Evolutionary conservation across 2,797 vertebrate genomes (phyloP), one percentile per base, ranked within the genome.

Genomic region (Xenentodon cancila): DNA sequence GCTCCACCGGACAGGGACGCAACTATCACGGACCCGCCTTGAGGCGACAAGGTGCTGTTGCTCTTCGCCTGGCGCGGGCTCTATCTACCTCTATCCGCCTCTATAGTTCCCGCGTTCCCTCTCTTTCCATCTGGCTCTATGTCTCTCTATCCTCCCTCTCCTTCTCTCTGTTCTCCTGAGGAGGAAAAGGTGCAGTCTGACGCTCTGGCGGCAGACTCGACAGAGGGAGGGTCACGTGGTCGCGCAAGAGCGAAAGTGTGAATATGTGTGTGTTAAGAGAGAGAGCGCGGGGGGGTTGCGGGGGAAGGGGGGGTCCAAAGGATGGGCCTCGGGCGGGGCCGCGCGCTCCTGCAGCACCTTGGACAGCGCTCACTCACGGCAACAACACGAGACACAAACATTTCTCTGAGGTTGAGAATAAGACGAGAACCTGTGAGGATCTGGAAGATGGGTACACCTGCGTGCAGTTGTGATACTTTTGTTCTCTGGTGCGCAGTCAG

Each of bases 111-210:
- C 55, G 45, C 27, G 1, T 55, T 52, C 67, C 27, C 21, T 61
- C 64, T 30, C 58, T 9, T 47, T 66, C 59, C 51, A 7, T 77
- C 52, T 73, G 47, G 30, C 53, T 75, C 59, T 52, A 15, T 68
- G 51, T 84, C 73, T 75, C 74, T 73, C 68, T 59, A 59, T 52
- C 64, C 71, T 71, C 59, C 51, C 64, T 69, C 59, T 69, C 71
- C 12, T 46, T 46, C 30, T 30, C 30, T 30, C 30, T 55, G 49
- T 60, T 75, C 76, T 89, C 85, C 73, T 53, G 81, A 90, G 77
- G 57, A 83, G 87, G 86, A 87, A 89, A 91, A 90, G 90, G 90
- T 92, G 89, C 90, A 92, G 88, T 92, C 89, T 91, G 88, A 84
- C 84, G 86, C 77, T 88, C 84, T 88, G 73, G 56, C 77, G 77